Percentiles rank a stretch among this genome's conserved stretches.
phyloP scores from a whole-genome alignment of 2,888 invertebrate species.

The Trachelus iudaicus region DNA sequence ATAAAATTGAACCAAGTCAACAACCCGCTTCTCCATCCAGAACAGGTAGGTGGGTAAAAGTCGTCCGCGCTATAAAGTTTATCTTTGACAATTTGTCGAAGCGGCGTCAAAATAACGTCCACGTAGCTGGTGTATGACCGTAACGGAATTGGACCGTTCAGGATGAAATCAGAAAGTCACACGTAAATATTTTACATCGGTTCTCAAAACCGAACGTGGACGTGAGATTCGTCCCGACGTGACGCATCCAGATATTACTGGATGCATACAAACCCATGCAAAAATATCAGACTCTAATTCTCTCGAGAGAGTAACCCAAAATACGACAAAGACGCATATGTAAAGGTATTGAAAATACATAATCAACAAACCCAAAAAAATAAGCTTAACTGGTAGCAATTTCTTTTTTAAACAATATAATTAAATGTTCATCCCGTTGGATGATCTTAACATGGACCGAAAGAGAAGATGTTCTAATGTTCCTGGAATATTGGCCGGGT shows the following conservation, averaged over 20 bases:
- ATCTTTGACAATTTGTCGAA: not conserved
- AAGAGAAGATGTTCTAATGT: not conserved
- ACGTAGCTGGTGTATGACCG: not conserved
- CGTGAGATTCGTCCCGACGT: not conserved
- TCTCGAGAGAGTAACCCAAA: too few relatives aligned
- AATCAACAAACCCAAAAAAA: not conserved
- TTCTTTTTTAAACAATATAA: too few relatives aligned
- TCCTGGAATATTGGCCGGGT: not conserved
- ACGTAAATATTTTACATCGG: not conserved
- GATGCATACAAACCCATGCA: too few relatives aligned
- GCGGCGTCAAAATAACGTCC: not conserved
- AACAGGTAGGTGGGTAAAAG: not conserved
- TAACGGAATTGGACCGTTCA: not conserved
- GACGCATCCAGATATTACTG: not conserved
- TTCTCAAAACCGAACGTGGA: not conserved
- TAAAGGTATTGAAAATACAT: not conserved
- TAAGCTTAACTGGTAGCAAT: too few relatives aligned
- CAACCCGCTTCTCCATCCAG: not conserved
- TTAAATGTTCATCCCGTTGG: too few relatives aligned
- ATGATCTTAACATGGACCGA: not conserved
- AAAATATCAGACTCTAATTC: too few relatives aligned
- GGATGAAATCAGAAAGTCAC: not conserved
- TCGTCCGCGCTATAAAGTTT: not conserved
- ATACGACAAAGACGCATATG: too few relatives aligned
- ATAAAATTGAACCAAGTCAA: not conserved